Percentiles rank a stretch among this genome's conserved stretches.
These are phyloP conservation scores for Parascotia fuliginaria DNA, from an alignment of 2,888 invertebrate species.

Conservation along the genomic window DNA sequence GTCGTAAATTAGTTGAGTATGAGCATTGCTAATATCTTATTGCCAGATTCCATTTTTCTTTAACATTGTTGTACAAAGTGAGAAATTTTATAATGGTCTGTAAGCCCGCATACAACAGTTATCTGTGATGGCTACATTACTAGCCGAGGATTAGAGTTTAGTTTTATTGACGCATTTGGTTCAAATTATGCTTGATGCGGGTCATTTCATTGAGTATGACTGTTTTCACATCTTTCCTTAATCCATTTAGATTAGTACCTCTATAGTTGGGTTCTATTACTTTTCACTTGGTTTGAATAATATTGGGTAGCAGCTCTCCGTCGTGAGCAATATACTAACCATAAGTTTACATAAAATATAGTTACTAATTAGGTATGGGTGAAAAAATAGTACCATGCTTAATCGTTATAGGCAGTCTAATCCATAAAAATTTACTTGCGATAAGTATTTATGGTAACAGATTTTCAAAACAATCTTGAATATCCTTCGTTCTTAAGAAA, in stretches of 20 bases:
- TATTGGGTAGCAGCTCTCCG: too few relatives aligned
- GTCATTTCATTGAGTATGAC: slow-evolving; percentile 48
- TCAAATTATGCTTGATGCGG: slow-evolving; percentile 60
- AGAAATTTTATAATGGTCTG: slow-evolving; percentile 38
- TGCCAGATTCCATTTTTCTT: slow-evolving; percentile 11
- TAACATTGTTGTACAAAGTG: slow-evolving; percentile 17
- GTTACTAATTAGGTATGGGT: slow-evolving; percentile 20
- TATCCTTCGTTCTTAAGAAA: background rate
- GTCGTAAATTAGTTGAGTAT: background rate
- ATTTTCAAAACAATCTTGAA: slow-evolving; percentile 19
- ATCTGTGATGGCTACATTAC: slow-evolving; percentile 45
- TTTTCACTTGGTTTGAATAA: background rate
- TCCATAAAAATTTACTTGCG: slow-evolving; percentile 45
- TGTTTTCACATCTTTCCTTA: slow-evolving; percentile 34
- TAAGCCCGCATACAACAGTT: slow-evolving; percentile 56
- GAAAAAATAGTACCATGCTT: slow-evolving; percentile 30
- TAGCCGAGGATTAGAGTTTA: slow-evolving; percentile 47
- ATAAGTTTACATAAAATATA: slow-evolving; percentile 19
- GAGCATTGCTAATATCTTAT: too few relatives aligned
- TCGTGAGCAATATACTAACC: slow-evolving; percentile 11
- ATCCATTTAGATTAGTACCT: background rate
- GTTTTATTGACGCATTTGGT: slow-evolving; percentile 61
- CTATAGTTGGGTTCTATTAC: background rate
- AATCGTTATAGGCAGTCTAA: slow-evolving; percentile 31
- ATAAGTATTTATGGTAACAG: slow-evolving; percentile 15